Evolutionary conservation across 1,140 invertebrate genomes (phyloP), one percentile per base, ranked within the genome.

Genomic region (Sitobion miscanthi): DNA sequence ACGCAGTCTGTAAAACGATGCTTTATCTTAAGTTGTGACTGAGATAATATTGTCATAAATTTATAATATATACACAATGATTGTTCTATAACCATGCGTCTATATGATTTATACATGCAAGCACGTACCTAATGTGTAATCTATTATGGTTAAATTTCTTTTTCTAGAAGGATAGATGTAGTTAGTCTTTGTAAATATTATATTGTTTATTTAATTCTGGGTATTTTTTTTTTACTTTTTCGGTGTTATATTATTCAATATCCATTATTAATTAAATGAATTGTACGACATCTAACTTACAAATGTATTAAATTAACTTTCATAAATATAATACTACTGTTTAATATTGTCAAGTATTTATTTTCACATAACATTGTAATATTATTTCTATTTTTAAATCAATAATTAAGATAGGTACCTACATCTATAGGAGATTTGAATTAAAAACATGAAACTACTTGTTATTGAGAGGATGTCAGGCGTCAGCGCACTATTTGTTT

Each of bases 11-110:
- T 85, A 21, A 85, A 8, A 85, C 42, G 23, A 85, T 45, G 42
- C 25, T 45, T 86, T 86, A 86, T 86, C 85, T 86, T 86, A 30
- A 88, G 30, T 88, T 47, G 25, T 30, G 52, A 17, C 7, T 49
- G 20, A 88, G n/a, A 49, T 88, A 52, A 88, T 88, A 88, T 52
- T 52, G 30, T 35, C 87, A 88, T 88, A 52, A 45, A 54, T 85
- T 14, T 17, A 86, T 30, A 85, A 47, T 47, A 88, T 54, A 23
- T 35, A 54, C 87, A 88, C 87, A 88, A 88, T 52, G 47, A 88
- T 54, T 54, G 47, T 88, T 88, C 8, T 52, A n/a, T 23, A 88
- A 52, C n/a, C 47, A n/a, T 54, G n/a, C 2, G 47, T n/a, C n/a
- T 88, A 52, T 47, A 45, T 88, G 47, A 88, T 88, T 88, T 88